phyloP scores from a whole-genome alignment of 2,113 vertebrate genomes.

The Apaloderma vittatum region DNA sequence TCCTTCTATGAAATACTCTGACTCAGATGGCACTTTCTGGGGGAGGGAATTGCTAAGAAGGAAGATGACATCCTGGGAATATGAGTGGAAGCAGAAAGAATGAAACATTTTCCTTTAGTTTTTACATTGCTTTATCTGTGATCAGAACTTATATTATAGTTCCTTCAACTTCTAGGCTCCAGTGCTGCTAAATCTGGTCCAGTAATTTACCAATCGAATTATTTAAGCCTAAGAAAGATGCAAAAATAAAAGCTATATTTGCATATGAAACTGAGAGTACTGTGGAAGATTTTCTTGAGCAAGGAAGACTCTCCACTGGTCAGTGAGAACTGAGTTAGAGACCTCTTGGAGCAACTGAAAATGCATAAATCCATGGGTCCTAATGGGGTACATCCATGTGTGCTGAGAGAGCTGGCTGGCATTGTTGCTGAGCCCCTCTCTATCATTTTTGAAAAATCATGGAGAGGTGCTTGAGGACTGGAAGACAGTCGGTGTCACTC shows the following conservation, averaged over 20 bases:
- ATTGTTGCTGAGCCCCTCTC: too few relatives aligned
- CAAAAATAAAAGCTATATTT: background rate
- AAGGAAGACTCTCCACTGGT: too few relatives aligned
- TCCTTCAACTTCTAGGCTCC: background rate
- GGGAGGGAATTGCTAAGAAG: background rate
- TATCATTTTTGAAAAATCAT: too few relatives aligned
- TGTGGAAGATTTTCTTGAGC: background rate
- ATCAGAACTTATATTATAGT: background rate
- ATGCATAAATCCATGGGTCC: too few relatives aligned
- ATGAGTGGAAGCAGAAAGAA: background rate
- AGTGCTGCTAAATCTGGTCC: background rate
- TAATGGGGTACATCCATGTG: too few relatives aligned
- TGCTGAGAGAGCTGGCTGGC: too few relatives aligned
- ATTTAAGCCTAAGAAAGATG: background rate
- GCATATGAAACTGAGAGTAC: background rate
- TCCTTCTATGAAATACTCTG: background rate
- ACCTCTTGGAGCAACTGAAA: too few relatives aligned
- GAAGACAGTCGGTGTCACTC: too few relatives aligned
- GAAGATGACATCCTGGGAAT: background rate
- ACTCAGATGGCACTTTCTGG: background rate
- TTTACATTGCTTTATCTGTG: background rate
- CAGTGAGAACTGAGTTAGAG: too few relatives aligned
- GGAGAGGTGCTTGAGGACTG: too few relatives aligned
- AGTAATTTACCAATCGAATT: background rate
- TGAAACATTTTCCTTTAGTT: background rate